Base-by-base conservation (phyloP, 2,113 vertebrate species). In the Prunella fulvescens region DNA sequence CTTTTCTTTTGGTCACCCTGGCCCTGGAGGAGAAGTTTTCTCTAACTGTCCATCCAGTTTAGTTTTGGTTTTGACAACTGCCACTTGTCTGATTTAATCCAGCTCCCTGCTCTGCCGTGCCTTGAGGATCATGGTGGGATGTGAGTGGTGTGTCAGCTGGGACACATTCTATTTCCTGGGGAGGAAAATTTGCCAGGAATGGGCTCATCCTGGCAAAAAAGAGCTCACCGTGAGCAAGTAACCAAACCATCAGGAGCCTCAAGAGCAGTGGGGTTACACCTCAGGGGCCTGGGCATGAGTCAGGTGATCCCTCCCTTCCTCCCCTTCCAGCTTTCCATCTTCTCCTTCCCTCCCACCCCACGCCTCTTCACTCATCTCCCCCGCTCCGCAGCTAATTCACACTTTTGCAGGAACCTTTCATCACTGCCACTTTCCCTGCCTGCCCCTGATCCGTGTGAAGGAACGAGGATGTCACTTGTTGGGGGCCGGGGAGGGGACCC, bases 201-300 rank as follows among this genome's bases (percentile, higher is more conserved):
- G 3, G 50, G 28, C n/a, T 80, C 2, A 0, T 64, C 70, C 69
- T 47, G 69, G 39, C 62, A 54, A 33, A 74, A 74, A 35, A 70
- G 19, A 12, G 18, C 54, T 72, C 1, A 0, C 60, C 47, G 19
- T 1, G 1, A 56, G 45, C 57, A 50, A 69, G 33, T 22, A 18
- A 54, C n/a, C 19, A 19, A 61, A 42, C 20, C 3, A 8, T 7
- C 12, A 47, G n/a, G 24, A 88, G n/a, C 20, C 22, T 20, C 7
- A 24, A 9, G 26, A 61, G 8, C 23, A 4, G 0, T 2, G 39
- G n/a, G 19, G 7, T 8, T 9, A 19, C 20, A 19, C 5, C 1
- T 31, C 37, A 1, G 40, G 7, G 23, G 4, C 45, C 42, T 77
- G 70, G 58, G 14, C 1, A 3, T 0, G 3, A 17, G 22, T 35